These are phyloP conservation scores for Lontra canadensis DNA, from an alignment of 2,113 vertebrate genomes.

Conservation along the genomic window DNA sequence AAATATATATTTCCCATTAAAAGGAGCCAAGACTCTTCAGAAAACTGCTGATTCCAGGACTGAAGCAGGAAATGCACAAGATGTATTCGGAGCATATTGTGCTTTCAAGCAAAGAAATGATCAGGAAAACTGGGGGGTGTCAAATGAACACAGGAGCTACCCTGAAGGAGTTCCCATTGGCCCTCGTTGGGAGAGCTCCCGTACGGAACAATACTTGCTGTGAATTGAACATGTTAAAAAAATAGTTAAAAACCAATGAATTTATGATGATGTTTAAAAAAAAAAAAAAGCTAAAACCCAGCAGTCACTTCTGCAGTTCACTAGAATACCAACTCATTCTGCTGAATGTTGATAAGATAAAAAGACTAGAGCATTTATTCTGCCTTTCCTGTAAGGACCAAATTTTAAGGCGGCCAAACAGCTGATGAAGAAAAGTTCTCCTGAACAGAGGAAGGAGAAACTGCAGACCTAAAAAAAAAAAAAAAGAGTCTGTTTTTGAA, in stretches of 20 bases:
- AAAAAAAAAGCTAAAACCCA: not conserved
- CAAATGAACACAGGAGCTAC: not conserved
- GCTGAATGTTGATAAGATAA: not conserved
- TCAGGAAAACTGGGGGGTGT: not conserved
- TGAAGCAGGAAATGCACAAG: not conserved
- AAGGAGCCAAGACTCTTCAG: constrained; percentile 20
- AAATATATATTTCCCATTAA: constrained; percentile 41
- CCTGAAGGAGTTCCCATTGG: not conserved
- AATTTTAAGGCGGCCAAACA: not conserved
- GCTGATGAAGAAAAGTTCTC: not conserved
- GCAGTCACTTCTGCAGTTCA: not conserved
- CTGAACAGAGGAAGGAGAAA: not conserved
- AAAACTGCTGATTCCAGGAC: constrained; percentile 52
- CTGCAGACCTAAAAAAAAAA: not conserved
- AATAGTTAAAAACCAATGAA: not conserved
- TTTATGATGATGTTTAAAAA: not conserved
- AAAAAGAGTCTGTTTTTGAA: not conserved
- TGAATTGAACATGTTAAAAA: not conserved
- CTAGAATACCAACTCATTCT: not conserved
- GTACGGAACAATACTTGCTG: not conserved
- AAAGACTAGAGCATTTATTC: not conserved
- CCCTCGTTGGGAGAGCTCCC: not conserved
- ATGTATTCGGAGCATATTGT: not conserved
- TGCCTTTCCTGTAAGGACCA: not conserved
- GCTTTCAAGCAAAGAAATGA: not conserved